These are phyloP conservation scores for Eueremaeus valkanovi DNA, from an alignment of 2,888 invertebrate species.

Conservation along the genomic window DNA sequence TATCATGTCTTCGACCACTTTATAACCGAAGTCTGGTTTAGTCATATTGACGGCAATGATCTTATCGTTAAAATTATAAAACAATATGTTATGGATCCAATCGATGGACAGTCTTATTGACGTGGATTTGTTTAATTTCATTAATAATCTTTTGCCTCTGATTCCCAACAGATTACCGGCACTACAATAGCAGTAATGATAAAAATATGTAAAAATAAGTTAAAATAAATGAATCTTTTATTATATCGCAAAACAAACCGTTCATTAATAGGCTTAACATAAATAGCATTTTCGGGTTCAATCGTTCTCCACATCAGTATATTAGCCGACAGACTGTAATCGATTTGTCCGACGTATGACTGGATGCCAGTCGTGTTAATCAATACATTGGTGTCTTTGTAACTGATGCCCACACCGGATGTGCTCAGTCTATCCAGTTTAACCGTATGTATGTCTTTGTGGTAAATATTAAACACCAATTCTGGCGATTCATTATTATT, in stretches of 20 bases:
- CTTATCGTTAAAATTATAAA: constrained; percentile 4
- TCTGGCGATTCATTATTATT: constrained; percentile 1
- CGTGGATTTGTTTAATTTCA: not conserved
- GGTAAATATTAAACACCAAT: constrained; percentile 2
- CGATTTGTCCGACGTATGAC: constrained; percentile 2
- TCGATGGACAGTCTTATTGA: constrained; percentile 4
- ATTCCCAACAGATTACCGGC: not conserved
- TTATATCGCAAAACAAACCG: not conserved
- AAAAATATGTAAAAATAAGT: not conserved
- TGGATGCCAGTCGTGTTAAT: not conserved
- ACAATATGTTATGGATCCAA: constrained; percentile 20
- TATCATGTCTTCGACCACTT: not conserved
- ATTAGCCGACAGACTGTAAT: constrained; percentile 3
- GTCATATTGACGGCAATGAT: not conserved
- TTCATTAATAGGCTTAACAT: not conserved
- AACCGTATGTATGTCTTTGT: not conserved
- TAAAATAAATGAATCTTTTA: not conserved
- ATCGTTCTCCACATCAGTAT: not conserved
- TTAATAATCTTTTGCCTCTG: not conserved
- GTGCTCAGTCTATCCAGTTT: not conserved
- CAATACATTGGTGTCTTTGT: not conserved
- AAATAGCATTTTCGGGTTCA: not conserved
- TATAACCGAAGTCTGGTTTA: not conserved
- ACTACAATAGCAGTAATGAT: not conserved
- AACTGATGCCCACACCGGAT: not conserved